These are phyloP conservation scores for Drosophila limbata DNA, from an alignment of 2,888 invertebrate species.

Conservation along the genomic window DNA sequence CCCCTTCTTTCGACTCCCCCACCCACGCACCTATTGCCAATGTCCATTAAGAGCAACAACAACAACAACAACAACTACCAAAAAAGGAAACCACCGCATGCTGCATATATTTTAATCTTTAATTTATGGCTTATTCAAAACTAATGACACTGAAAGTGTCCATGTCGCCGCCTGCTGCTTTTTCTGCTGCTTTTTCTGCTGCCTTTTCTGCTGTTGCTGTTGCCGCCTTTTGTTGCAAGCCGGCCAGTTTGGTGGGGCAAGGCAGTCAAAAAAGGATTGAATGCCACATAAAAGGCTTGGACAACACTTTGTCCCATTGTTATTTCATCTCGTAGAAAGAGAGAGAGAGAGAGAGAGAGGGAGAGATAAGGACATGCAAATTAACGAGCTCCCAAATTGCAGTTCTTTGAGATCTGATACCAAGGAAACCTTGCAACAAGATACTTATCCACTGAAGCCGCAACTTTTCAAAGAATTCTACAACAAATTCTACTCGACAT, in stretches of 20 bases:
- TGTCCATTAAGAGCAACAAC: constrained; percentile 43
- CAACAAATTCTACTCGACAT: background rate
- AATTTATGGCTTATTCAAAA: constrained; percentile 81
- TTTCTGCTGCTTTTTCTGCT: background rate
- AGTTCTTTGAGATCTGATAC: constrained; percentile 4
- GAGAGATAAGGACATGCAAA: constrained; percentile 6
- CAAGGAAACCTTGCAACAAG: constrained; percentile 5
- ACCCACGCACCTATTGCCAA: constrained; percentile 13
- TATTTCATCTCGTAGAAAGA: background rate
- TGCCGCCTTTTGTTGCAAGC: constrained; percentile 14
- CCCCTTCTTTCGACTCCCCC: background rate
- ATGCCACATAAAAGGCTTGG: constrained; percentile 25
- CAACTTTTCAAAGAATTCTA: background rate
- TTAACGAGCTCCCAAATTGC: background rate
- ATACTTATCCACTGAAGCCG: background rate
- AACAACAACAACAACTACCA: background rate
- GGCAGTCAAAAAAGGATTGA: constrained; percentile 34
- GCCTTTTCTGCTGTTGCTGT: background rate
- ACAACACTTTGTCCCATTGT: constrained; percentile 18
- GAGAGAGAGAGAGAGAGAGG: background rate
- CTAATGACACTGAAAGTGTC: constrained; percentile 77
- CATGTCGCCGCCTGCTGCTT: constrained; percentile 35
- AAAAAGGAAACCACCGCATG: constrained; percentile 38
- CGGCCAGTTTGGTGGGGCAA: background rate
- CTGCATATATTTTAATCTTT: constrained; percentile 76